Evolutionary conservation across 1,140 invertebrate genomes (phyloP).

Genomic region (Drosophila rufa): DNA sequence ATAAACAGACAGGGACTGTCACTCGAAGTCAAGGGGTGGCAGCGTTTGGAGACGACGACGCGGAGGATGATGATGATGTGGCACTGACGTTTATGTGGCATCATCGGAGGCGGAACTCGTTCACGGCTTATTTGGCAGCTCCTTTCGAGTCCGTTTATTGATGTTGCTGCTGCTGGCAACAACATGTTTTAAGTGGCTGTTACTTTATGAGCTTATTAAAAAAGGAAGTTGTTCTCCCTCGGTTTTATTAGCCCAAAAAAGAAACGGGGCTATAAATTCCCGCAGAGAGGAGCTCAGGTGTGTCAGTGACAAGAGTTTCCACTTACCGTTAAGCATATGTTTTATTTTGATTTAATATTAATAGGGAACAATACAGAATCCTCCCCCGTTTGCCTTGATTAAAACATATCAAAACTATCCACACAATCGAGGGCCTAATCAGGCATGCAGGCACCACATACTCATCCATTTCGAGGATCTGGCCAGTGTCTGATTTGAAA

Average conservation of each 20-base stretch:
- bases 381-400: neutral
- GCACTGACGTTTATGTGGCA: slow-evolving; percentile 50
- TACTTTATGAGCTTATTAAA: slow-evolving; percentile 51
- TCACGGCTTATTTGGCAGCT: slow-evolving; percentile 53
- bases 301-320: slow-evolving; percentile 26
- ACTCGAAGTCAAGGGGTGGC: slow-evolving; percentile 11
- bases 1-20: slow-evolving; percentile 36
- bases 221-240: slow-evolving; percentile 29
- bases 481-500: slow-evolving; percentile 74
- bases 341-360: slow-evolving; percentile 18
- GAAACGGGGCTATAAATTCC: slow-evolving; percentile 43
- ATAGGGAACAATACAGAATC: neutral
- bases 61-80: slow-evolving; percentile 30
- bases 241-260: slow-evolving; percentile 18
- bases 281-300: slow-evolving; percentile 50
- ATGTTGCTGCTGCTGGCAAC: slow-evolving; percentile 30
- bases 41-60: neutral
- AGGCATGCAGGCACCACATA: slow-evolving; percentile 20
- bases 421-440: slow-evolving; percentile 39
- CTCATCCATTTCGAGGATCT: slow-evolving; percentile 19
- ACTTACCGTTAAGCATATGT: slow-evolving; percentile 15
- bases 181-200: slow-evolving; percentile 54
- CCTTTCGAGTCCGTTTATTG: slow-evolving; percentile 33
- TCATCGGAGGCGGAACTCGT: slow-evolving; percentile 42
- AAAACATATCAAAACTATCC: slow-evolving; percentile 34